Evolutionary conservation across 2,113 vertebrate genomes (phyloP).

Genomic region (Xiphophorus couchianus): DNA sequence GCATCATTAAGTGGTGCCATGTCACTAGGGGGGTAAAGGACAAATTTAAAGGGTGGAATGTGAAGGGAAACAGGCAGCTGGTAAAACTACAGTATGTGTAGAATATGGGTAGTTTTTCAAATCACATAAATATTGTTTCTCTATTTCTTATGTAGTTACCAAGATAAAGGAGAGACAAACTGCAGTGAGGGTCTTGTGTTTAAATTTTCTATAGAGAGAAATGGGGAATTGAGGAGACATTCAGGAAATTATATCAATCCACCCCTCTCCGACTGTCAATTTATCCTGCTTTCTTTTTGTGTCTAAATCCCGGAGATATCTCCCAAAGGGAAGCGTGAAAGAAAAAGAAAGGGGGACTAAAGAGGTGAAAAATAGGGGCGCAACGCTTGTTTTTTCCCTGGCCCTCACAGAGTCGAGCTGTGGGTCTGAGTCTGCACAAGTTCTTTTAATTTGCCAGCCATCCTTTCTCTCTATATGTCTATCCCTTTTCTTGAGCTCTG

Average conservation of each 20-base stretch:
- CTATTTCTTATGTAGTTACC: conserved; percentile 12
- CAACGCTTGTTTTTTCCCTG: conserved; percentile 61
- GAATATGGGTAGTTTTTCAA: conserved; percentile 59
- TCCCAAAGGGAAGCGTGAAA: conserved; percentile 55
- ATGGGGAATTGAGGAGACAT: conserved; percentile 38
- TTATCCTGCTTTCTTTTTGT: conserved; percentile 62
- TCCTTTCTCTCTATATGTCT: conserved; percentile 66
- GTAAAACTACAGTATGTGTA: conserved; percentile 65
- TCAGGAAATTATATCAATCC: conserved; percentile 63
- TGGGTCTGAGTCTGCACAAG: conserved; percentile 61
- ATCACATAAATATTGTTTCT: conserved; percentile 73
- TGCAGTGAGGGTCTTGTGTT: not conserved
- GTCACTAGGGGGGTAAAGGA: conserved; percentile 66
- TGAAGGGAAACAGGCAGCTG: conserved; percentile 62
- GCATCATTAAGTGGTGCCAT: conserved; percentile 78
- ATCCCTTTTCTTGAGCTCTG: conserved; percentile 66
- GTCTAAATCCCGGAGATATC: conserved; percentile 61
- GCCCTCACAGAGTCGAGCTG: conserved; percentile 61
- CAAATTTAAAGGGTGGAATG: conserved; percentile 67
- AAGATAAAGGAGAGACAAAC: conserved; percentile 8
- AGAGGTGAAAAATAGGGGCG: conserved; percentile 74
- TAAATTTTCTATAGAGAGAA: conserved; percentile 28
- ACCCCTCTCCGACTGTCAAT: conserved; percentile 37
- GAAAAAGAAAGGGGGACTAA: conserved; percentile 58
- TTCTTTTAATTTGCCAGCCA: conserved; percentile 66